Evolutionary conservation across 2,888 invertebrate genomes (phyloP).

Genomic region (Macrosoma leucophasiata): DNA sequence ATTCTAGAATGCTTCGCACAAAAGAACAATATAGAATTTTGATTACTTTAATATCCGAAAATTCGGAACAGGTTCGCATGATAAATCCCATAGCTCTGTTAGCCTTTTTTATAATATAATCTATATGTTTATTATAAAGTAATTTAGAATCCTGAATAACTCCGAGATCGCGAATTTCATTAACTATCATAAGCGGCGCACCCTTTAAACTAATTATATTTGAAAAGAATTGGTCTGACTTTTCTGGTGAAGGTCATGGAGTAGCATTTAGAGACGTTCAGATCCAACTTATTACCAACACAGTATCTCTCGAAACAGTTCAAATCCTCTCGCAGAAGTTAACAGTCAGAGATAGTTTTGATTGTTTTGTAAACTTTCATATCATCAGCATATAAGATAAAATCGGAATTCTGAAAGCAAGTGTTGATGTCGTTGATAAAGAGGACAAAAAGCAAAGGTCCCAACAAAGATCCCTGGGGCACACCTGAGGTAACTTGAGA

Average conservation of each 20-base stretch:
- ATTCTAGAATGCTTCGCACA: slow-evolving; percentile 11
- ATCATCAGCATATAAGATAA: slow-evolving; percentile 12
- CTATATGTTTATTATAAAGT: slow-evolving; percentile 7
- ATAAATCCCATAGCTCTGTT: slow-evolving; percentile 6
- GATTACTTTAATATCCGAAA: slow-evolving; percentile 1
- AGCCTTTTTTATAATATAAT: slow-evolving; percentile 5
- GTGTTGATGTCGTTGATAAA: slow-evolving; percentile 13
- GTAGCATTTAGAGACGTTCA: slow-evolving; percentile 1
- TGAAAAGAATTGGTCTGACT: not conserved
- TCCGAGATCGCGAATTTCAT: slow-evolving; percentile 1
- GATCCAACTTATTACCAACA: slow-evolving; percentile 4
- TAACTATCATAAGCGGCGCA: not conserved
- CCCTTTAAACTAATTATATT: not conserved
- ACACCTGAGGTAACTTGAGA: not conserved
- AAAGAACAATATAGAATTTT: slow-evolving; percentile 7
- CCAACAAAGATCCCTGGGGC: slow-evolving; percentile 8
- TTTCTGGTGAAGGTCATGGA: slow-evolving; percentile 1
- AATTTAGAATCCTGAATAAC: slow-evolving; percentile 1
- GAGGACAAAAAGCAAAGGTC: slow-evolving; percentile 12
- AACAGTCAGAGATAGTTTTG: slow-evolving; percentile 1
- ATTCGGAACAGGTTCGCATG: slow-evolving; percentile 6
- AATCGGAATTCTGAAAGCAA: slow-evolving; percentile 10
- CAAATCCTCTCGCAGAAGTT: slow-evolving; percentile 11
- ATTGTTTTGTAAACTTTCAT: slow-evolving; percentile 15
- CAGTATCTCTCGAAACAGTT: slow-evolving; percentile 10